Evolutionary conservation across 2,888 invertebrate genomes (phyloP).

Genomic region (Hecatera dysodea): DNA sequence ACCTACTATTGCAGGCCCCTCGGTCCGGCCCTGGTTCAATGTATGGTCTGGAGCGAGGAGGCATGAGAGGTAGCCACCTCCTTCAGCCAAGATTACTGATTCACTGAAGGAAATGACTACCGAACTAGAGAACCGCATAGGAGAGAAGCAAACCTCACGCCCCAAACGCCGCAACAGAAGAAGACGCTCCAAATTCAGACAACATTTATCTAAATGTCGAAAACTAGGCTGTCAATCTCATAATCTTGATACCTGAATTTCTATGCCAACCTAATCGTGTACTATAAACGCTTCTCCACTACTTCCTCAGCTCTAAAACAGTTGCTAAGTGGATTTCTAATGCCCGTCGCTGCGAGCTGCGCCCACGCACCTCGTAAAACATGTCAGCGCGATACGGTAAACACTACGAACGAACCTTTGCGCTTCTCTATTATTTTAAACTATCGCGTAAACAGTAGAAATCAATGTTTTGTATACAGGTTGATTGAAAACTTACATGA

Average conservation of each 20-base stretch:
- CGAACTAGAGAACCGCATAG: too few species aligned
- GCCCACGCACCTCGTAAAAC: slow-evolving; percentile 62
- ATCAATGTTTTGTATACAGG: slow-evolving; percentile 32
- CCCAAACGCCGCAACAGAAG: too few species aligned
- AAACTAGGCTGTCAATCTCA: too few species aligned
- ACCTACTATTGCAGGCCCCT: background rate
- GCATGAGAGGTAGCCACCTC: too few species aligned
- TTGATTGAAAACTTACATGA: background rate
- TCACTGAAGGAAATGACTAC: too few species aligned
- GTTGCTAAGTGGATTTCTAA: slow-evolving; percentile 61
- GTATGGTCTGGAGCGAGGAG: too few species aligned
- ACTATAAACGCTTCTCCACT: slow-evolving; percentile 26
- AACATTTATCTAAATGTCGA: too few species aligned
- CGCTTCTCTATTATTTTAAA: slow-evolving; percentile 55
- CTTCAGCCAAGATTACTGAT: too few species aligned
- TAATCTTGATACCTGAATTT: too few species aligned
- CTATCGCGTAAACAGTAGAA: slow-evolving; percentile 50
- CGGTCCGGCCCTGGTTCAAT: too few species aligned
- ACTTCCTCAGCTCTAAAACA: slow-evolving; percentile 48
- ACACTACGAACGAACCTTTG: slow-evolving; percentile 45
- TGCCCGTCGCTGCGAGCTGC: slow-evolving; percentile 30
- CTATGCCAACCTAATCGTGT: background rate
- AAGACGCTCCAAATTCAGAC: too few species aligned
- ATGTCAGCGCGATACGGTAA: slow-evolving; percentile 60
- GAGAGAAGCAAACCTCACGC: too few species aligned